Base-by-base conservation (phyloP, 2,113 vertebrate genomes). In the Nannobrachium achirus region DNA sequence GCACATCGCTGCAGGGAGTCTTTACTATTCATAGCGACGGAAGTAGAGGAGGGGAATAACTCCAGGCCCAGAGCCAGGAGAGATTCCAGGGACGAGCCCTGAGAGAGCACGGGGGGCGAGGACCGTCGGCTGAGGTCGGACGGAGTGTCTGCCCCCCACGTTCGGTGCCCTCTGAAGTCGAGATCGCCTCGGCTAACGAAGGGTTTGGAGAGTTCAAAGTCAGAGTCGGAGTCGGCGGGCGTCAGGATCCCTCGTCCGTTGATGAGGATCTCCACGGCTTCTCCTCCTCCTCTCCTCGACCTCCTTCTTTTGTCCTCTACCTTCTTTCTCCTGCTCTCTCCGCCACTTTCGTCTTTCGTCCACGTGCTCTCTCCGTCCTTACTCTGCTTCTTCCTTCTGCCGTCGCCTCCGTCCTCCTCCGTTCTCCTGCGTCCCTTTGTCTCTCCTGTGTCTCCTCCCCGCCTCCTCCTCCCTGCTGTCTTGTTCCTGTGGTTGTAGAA, bases 81-180 rank as follows among this genome's bases (percentile, higher is more conserved):
- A 6, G 96, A 99, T 81, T 99, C 97, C 59, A 97, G 75, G 13
- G 97, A 98, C 40, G 97, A 98, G 60, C 93, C 92, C 50, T 76
- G 93, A 66, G 96, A 97, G 50, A 94, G 66, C 38, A 88, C 55
- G 2, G 82, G 77, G 63, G 70, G 63, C 0, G 76, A 77, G 0
- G 40, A 16, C 8, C 1, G 66, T 3, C 20, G 57, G 38, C 46
- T 52, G 0, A 51, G 46, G 20, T 1, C 33, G 7, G 75, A 64
- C 13, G 62, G 73, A 4, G 60, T 70, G 45, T 75, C 74, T 15
- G 86, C 85, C 55, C 78, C 64, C 41, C 67, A 52, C 19, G 25
- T 33, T 5, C 61, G 63, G 2, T 69, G 63, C 16, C 40, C 20
- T 18, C 41, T 71, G 41, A 71, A 10, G 60, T 62, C 46, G 44